These are phyloP conservation scores for Turnix velox DNA, from an alignment of 2,113 vertebrate genomes.

Conservation along the genomic window DNA sequence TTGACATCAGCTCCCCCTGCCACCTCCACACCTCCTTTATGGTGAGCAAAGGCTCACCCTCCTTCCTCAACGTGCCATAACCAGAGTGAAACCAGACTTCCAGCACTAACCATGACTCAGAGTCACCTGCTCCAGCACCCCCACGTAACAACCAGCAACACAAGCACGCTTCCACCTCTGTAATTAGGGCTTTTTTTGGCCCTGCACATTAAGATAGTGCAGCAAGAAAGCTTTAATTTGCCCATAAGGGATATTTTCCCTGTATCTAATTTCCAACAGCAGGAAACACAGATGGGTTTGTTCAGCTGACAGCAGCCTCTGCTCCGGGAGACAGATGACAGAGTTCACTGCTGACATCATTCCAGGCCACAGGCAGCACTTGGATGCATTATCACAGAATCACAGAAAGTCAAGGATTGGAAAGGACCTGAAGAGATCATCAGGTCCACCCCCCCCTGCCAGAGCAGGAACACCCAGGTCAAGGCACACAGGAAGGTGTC, in stretches of 20 bases:
- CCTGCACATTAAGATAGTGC: rapidly evolving
- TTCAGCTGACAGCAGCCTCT: rapidly evolving
- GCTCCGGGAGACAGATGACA: rapidly evolving
- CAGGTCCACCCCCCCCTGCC: too few relatives aligned
- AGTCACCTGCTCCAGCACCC: neutral
- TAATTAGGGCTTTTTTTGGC: neutral
- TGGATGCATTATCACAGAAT: neutral
- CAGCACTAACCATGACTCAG: neutral
- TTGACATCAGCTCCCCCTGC: neutral
- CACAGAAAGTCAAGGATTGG: too few relatives aligned
- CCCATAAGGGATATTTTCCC: too few relatives aligned
- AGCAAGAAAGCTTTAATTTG: neutral
- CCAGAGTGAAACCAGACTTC: rapidly evolving
- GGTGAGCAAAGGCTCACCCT: neutral
- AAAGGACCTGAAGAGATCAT: too few relatives aligned
- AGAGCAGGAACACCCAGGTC: too few relatives aligned
- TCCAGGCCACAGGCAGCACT: neutral
- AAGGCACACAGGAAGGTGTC: too few relatives aligned
- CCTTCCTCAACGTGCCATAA: neutral
- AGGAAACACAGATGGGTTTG: neutral
- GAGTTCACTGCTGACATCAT: neutral
- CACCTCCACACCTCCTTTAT: neutral
- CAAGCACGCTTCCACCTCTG: neutral
- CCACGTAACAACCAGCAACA: rapidly evolving
- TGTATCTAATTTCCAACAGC: rapidly evolving